These are phyloP conservation scores for Theristicus caerulescens DNA, from an alignment of 2,113 vertebrate species.

Conservation along the genomic window DNA sequence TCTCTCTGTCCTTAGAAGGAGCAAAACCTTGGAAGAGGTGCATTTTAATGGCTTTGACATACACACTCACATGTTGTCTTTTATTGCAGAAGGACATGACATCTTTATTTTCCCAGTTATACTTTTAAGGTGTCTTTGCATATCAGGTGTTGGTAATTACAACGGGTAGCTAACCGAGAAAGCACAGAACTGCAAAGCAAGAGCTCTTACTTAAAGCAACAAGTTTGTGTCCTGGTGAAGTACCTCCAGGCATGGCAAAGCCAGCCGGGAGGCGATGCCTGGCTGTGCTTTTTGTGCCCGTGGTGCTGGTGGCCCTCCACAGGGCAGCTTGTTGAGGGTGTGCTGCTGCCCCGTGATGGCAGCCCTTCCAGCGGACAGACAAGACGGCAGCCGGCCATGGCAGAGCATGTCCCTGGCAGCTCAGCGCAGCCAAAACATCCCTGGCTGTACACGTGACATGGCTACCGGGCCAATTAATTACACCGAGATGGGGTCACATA, in stretches of 20 bases:
- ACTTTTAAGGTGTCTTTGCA: neutral
- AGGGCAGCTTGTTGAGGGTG: neutral
- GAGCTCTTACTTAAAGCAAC: neutral
- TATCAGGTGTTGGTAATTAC: neutral
- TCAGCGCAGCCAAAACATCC: fast-evolving
- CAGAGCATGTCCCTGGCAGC: neutral
- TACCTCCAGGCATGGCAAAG: neutral
- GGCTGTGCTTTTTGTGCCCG: neutral
- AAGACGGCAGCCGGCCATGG: fast-evolving
- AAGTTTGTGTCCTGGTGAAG: neutral
- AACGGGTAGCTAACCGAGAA: neutral
- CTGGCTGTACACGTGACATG: fast-evolving
- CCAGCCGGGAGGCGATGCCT: neutral
- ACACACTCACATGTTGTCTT: neutral
- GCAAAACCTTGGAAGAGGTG: neutral
- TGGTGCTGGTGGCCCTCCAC: neutral
- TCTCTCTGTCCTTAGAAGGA: neutral
- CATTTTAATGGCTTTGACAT: neutral
- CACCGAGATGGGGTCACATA: neutral
- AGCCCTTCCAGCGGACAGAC: neutral
- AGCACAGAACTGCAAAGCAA: neutral
- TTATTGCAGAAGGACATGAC: neutral
- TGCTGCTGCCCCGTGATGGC: neutral
- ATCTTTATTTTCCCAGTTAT: neutral
- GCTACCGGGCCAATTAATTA: neutral